These are phyloP conservation scores for Oryzias dopingdopingensis DNA, from an alignment of 2,797 vertebrate species.

Conservation along the genomic window DNA sequence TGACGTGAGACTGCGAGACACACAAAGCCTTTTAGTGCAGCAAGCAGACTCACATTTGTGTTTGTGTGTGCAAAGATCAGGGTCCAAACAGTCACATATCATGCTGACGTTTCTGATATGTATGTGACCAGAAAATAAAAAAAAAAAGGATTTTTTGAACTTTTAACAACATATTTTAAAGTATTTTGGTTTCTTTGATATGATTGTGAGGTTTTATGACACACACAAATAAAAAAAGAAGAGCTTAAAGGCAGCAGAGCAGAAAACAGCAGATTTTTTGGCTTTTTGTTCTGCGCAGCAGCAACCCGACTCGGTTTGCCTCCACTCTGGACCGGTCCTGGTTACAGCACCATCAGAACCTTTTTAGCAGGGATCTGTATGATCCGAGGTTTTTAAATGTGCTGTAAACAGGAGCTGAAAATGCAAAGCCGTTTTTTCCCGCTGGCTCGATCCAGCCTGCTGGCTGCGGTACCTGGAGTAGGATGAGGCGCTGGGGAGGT, in stretches of 20 bases:
- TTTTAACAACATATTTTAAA: not conserved
- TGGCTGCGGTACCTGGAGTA: slow-evolving; percentile 93
- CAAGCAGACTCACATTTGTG: slow-evolving; percentile 2
- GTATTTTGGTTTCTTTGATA: not conserved
- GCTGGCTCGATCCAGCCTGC: slow-evolving; percentile 46
- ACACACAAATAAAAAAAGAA: slow-evolving; percentile 9
- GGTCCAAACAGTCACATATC: not conserved
- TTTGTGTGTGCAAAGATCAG: not conserved
- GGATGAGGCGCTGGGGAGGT: slow-evolving; percentile 88
- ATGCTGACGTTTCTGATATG: not conserved
- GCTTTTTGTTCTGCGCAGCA: slow-evolving; percentile 7
- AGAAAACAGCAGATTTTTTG: slow-evolving; percentile 6
- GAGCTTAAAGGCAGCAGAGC: slow-evolving; percentile 11
- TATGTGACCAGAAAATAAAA: not conserved
- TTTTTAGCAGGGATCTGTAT: slow-evolving; percentile 35
- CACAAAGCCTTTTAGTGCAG: slow-evolving; percentile 10
- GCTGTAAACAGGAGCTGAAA: slow-evolving; percentile 53
- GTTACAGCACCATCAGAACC: slow-evolving; percentile 50
- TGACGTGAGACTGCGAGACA: slow-evolving; percentile 15
- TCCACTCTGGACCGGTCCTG: slow-evolving; percentile 36
- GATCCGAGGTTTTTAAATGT: slow-evolving; percentile 24
- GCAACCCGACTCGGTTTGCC: slow-evolving; percentile 18
- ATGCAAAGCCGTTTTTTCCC: slow-evolving; percentile 26
- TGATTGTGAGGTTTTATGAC: not conserved
- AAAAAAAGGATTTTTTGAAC: not conserved